Evolutionary conservation across 2,797 vertebrate species (phyloP).

Genomic region (Neosilurus hyrtlii): DNA sequence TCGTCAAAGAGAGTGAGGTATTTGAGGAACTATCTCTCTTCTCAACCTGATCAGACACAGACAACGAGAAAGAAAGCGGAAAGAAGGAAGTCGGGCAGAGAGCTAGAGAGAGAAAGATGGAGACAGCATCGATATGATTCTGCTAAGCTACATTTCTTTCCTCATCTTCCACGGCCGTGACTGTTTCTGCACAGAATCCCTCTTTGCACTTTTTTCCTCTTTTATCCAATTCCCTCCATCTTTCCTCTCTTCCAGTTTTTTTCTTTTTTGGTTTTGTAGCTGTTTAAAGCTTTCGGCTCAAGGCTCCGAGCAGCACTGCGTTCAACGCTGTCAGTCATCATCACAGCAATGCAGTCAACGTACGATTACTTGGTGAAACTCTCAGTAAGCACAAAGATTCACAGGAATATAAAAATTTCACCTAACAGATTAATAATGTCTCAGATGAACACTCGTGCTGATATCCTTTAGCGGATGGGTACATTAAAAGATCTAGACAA

Average conservation of each 20-base stretch:
- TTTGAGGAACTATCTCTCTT: conserved; percentile 92
- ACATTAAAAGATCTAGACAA: conserved; percentile 14
- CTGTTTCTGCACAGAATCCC: conserved; percentile 35
- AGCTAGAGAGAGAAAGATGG: conserved; percentile 63
- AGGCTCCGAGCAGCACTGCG: conserved; percentile 71
- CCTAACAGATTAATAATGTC: not conserved
- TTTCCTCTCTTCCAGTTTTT: conserved; percentile 57
- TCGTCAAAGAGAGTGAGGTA: conserved; percentile 93
- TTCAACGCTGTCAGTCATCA: conserved; percentile 52
- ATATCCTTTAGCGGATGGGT: conserved; percentile 18
- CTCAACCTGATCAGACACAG: conserved; percentile 66
- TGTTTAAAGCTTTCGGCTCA: conserved; percentile 77
- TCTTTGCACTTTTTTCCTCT: conserved; percentile 12
- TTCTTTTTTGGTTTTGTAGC: conserved; percentile 80
- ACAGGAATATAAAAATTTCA: not conserved
- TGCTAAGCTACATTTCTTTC: conserved; percentile 34
- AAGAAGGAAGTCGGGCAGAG: conserved; percentile 47
- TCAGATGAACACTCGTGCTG: not conserved
- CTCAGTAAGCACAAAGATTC: conserved; percentile 13
- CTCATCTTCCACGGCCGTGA: conserved; percentile 38
- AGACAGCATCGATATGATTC: conserved; percentile 42
- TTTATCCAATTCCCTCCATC: conserved; percentile 51
- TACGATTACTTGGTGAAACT: not conserved
- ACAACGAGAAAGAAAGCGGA: conserved; percentile 51
- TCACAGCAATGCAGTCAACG: conserved; percentile 13